Base-by-base conservation (phyloP, 2,888 invertebrate species). In the Nebria salina region DNA sequence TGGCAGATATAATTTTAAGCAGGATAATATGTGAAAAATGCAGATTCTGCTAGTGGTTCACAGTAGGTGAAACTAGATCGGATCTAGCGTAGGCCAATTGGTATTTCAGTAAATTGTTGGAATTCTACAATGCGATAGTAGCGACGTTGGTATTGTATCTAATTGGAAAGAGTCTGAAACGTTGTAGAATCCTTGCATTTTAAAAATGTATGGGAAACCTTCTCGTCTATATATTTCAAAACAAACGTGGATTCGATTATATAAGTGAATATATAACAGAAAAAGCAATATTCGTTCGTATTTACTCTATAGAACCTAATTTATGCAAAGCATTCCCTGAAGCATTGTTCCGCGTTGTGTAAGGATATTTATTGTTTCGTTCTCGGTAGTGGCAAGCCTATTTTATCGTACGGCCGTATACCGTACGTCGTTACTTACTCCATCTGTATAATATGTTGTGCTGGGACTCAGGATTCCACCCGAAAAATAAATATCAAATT, bases 261-360 rank as follows among this genome's bases (percentile, higher is more conserved):
- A 54, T 54, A 54, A 11, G 9, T 54, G 8, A 11, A 54, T 54
- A 54, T 13, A 54, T 54, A 54, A 11, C 54, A 54, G 54, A 7
- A 54, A 54, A 54, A 54, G 54, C 54, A 54, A 54, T 54, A 54
- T 54, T 54, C 54, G 54, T 54, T 54, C 54, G 54, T 54, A 54
- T 54, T 54, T 54, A 54, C 54, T 54, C 54, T 54, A 54, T 54
- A 54, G 54, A 11, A 54, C 54, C 7, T 54, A 54, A 54, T 54
- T 54, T 54, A 54, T 54, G 54, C 54, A 54, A 54, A 54, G 54
- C 54, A 54, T 54, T 54, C 54, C 54, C 54, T 54, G 8, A 54
- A 11, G 54, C 54, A 54, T 54, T 54, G 54, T 54, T 6, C 13
- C 54, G 54, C 54, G 13, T 54, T 54, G 54, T 8, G 54, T 54